Percentiles rank a stretch among this genome's conserved stretches.
These are phyloP conservation scores for Spinus pinus DNA, from an alignment of 2,797 vertebrate genomes.

Conservation along the genomic window DNA sequence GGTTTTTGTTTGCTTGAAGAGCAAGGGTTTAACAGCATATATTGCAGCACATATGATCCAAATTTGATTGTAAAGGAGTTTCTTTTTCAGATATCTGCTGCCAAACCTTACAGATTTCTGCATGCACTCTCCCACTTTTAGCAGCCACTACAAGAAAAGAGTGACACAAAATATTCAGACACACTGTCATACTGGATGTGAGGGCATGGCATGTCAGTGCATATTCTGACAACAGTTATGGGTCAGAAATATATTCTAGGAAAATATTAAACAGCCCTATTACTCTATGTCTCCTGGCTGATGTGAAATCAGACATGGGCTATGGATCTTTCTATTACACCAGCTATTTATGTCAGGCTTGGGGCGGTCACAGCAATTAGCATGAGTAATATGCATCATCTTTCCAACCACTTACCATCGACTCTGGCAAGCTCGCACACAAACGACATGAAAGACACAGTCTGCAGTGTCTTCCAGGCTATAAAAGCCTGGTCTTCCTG, in stretches of 20 bases:
- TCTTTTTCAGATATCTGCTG: not conserved
- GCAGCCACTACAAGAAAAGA: not conserved
- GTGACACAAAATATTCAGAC: not conserved
- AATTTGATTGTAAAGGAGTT: not conserved
- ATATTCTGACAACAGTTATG: not conserved
- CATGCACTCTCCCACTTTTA: not conserved
- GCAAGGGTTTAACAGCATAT: accelerated
- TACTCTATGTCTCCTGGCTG: not conserved
- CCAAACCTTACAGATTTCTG: not conserved
- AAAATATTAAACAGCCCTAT: not conserved
- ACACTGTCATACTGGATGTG: not conserved
- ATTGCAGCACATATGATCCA: not conserved
- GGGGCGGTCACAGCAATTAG: not conserved
- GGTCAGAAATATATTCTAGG: not conserved
- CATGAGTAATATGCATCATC: not conserved
- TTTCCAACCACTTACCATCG: not conserved
- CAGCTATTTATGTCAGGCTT: conserved; percentile 9
- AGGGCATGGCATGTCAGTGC: not conserved
- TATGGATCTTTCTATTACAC: conserved; percentile 5
- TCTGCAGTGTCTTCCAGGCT: not conserved
- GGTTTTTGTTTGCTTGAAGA: not conserved
- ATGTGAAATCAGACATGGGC: not conserved
- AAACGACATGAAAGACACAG: not conserved
- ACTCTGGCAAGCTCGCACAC: not conserved
- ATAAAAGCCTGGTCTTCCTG: not conserved